A percentile compares a stretch with the other conserved stretches of the same genome.
These are phyloP conservation scores for Vanacampus margaritifer DNA, from an alignment of 2,113 vertebrate genomes.

Conservation along the genomic window DNA sequence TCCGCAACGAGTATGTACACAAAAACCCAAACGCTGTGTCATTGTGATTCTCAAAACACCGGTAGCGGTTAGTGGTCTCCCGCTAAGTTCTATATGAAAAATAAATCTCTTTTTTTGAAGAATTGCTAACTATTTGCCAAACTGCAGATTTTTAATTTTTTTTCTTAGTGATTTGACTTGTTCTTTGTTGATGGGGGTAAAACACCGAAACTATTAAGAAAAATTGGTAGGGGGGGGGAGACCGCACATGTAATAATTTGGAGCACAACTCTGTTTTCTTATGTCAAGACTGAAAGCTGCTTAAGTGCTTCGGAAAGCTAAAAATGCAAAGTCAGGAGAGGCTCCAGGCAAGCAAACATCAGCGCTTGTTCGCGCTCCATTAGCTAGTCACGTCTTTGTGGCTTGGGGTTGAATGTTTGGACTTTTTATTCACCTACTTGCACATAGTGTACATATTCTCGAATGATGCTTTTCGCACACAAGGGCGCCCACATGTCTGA, in stretches of 20 bases:
- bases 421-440: slow-evolving; percentile 16
- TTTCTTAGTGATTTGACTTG: no score
- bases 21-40: not conserved
- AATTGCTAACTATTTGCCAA: no score
- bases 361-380: no score
- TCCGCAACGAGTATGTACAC: slow-evolving; percentile 90
- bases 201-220: not conserved
- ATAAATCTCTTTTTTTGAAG: no score
- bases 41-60: not conserved
- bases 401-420: slow-evolving; percentile 3
- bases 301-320: not conserved
- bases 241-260: no score
- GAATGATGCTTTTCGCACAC: not conserved
- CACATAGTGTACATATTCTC: not conserved
- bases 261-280: not conserved
- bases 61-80: not conserved
- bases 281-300: not conserved
- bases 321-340: not conserved
- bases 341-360: not conserved
- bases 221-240: no score
- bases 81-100: no score
- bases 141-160: no score
- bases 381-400: not conserved
- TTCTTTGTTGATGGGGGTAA: not conserved
- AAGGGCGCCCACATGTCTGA: no score